Conservation (phyloP, 1,140 invertebrate species). For the Calliopsis andreniformis region DNA sequence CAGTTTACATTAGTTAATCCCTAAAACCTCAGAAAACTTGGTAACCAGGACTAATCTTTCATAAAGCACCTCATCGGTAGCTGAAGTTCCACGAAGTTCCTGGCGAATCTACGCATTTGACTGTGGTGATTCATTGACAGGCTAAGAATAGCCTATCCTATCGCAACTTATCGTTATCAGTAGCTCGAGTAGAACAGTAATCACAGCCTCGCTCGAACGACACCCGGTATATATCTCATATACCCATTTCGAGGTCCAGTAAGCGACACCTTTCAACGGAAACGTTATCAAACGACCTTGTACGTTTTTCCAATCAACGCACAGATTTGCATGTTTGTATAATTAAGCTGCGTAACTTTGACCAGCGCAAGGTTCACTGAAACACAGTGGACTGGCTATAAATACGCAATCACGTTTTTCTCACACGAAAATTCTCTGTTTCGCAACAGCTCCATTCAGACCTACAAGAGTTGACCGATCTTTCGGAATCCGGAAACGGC, state of each 20-base stretch:
- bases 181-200: conserved; percentile 1
- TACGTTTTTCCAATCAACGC: conserved; percentile 32
- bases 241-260: conserved; percentile 52
- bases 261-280: conserved; percentile 66
- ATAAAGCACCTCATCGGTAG: too few relatives aligned
- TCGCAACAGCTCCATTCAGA: conserved; percentile 11
- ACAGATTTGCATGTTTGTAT: background rate
- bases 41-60: too few relatives aligned
- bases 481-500: conserved; percentile 42
- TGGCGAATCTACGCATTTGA: conserved; percentile 22
- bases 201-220: background rate
- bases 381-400: background rate
- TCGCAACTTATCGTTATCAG: conserved; percentile 62
- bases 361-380: background rate
- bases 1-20: too few relatives aligned
- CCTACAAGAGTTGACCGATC: conserved; percentile 1
- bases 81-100: too few relatives aligned
- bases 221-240: conserved; percentile 49
- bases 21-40: too few relatives aligned
- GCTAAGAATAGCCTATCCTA: conserved; percentile 56
- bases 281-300: conserved; percentile 33
- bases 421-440: background rate
- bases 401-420: background rate
- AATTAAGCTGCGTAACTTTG: background rate
- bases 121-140: conserved; percentile 9